Percentiles rank a stretch among this genome's conserved stretches.
These are phyloP conservation scores for Cricetomys ansorgei DNA, from an alignment of 2,113 vertebrate species.

Conservation along the genomic window DNA sequence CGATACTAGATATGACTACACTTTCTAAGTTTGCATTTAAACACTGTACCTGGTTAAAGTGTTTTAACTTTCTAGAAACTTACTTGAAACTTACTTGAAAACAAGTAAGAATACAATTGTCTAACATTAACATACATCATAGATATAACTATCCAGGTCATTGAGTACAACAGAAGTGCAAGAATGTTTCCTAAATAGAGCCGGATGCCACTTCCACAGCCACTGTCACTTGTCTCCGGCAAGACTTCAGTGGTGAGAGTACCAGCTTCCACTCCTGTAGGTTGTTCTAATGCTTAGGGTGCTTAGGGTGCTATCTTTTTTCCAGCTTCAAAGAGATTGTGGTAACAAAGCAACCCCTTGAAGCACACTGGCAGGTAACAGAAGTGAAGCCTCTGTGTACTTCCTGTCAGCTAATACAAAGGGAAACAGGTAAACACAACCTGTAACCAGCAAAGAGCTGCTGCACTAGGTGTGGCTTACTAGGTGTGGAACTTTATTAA, in stretches of 20 bases:
- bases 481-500: neutral
- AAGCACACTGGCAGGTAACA: slow-evolving; percentile 33
- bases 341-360: slow-evolving; percentile 67
- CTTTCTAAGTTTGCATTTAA: neutral
- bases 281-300: slow-evolving; percentile 49
- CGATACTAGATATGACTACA: neutral
- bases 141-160: slow-evolving; percentile 27
- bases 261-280: slow-evolving; percentile 64
- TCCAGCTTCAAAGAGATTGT: slow-evolving; percentile 67
- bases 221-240: slow-evolving; percentile 30
- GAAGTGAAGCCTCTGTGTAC: neutral
- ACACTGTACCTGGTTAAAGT: neutral
- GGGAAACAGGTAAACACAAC: neutral
- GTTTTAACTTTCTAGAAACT: neutral
- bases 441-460: neutral
- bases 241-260: slow-evolving; percentile 43
- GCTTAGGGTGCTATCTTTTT: slow-evolving; percentile 36
- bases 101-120: slow-evolving; percentile 5
- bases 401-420: slow-evolving; percentile 49
- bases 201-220: slow-evolving; percentile 22
- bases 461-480: neutral
- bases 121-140: slow-evolving; percentile 4
- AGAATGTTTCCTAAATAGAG: slow-evolving; percentile 45
- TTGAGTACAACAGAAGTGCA: slow-evolving; percentile 20
- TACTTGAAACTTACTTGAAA: slow-evolving; percentile 15